phyloP scores from a whole-genome alignment of 2,888 invertebrate species.

The Crepidodera aurea region DNA sequence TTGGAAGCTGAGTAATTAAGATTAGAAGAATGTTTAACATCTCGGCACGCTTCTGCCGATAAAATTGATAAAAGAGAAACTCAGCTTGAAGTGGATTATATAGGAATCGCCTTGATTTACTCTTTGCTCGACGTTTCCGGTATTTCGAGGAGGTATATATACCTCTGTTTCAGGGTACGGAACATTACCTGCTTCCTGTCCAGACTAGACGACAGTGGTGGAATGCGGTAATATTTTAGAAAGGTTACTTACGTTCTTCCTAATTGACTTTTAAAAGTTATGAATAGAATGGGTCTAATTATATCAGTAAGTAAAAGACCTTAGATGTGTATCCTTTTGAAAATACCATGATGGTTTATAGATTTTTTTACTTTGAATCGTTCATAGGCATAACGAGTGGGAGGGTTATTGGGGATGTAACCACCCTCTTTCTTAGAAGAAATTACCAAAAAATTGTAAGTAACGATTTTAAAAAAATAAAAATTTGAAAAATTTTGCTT shows the following conservation, averaged over 20 bases:
- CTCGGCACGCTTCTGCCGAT: slow-evolving; percentile 40
- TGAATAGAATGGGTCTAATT: too few relatives aligned
- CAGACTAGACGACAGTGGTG: slow-evolving; percentile 34
- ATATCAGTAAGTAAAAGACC: too few relatives aligned
- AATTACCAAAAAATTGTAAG: too few relatives aligned
- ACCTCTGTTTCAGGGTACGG: slow-evolving; percentile 34
- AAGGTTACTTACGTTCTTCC: slow-evolving; percentile 9
- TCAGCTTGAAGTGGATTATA: slow-evolving; percentile 30
- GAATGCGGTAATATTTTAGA: slow-evolving; percentile 3
- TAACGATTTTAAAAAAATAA: too few relatives aligned
- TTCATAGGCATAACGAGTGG: too few relatives aligned
- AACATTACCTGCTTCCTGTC: slow-evolving; percentile 46
- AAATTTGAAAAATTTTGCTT: too few relatives aligned
- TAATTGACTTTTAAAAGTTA: background rate
- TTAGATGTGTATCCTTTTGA: too few relatives aligned
- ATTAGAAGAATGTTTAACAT: slow-evolving; percentile 40
- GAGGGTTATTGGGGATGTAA: too few relatives aligned
- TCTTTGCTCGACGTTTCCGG: slow-evolving; percentile 43
- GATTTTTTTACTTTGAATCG: too few relatives aligned
- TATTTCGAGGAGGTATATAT: slow-evolving; percentile 38
- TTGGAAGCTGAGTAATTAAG: slow-evolving; percentile 32
- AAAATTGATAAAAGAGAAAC: slow-evolving; percentile 34
- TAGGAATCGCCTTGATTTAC: slow-evolving; percentile 30
- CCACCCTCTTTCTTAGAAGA: too few relatives aligned
- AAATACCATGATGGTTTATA: too few relatives aligned